These are phyloP conservation scores for Melinaea menophilus DNA, from an alignment of 2,888 invertebrate species.

Conservation along the genomic window DNA sequence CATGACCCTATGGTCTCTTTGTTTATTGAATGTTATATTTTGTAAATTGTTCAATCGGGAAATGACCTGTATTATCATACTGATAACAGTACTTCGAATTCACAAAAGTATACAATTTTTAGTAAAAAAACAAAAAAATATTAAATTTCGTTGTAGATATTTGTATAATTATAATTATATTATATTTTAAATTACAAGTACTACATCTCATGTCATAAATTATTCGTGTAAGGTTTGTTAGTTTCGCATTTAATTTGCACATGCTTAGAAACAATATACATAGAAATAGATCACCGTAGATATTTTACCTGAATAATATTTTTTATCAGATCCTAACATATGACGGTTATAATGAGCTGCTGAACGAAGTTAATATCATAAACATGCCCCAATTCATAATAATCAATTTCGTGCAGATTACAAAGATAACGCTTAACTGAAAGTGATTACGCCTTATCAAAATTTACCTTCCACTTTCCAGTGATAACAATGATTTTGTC, in stretches of 20 bases:
- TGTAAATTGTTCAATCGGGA: conserved; percentile 4
- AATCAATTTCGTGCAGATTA: conserved; percentile 27
- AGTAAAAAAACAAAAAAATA: background rate
- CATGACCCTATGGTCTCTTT: too few relatives aligned
- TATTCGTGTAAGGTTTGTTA: too few relatives aligned
- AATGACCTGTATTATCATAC: conserved; percentile 8
- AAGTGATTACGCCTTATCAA: conserved; percentile 25
- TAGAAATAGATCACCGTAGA: background rate
- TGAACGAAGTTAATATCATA: conserved; percentile 9
- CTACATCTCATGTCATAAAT: too few relatives aligned
- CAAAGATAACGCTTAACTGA: conserved; percentile 25
- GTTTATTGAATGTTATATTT: too few relatives aligned
- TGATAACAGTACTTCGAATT: conserved; percentile 10
- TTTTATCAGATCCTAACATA: background rate
- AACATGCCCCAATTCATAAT: conserved; percentile 24
- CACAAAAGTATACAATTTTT: background rate
- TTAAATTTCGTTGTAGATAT: too few relatives aligned
- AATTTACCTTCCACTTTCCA: conserved; percentile 21
- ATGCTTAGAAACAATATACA: background rate
- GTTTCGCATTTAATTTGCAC: background rate
- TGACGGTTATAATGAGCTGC: background rate
- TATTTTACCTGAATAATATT: background rate
- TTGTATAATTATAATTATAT: too few relatives aligned
- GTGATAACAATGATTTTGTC: conserved; percentile 1
- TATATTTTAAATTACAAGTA: too few relatives aligned